Evolutionary conservation across 2,888 invertebrate species (phyloP), one percentile per base, ranked within the genome.

Genomic region (Trichopoda pennipes): DNA sequence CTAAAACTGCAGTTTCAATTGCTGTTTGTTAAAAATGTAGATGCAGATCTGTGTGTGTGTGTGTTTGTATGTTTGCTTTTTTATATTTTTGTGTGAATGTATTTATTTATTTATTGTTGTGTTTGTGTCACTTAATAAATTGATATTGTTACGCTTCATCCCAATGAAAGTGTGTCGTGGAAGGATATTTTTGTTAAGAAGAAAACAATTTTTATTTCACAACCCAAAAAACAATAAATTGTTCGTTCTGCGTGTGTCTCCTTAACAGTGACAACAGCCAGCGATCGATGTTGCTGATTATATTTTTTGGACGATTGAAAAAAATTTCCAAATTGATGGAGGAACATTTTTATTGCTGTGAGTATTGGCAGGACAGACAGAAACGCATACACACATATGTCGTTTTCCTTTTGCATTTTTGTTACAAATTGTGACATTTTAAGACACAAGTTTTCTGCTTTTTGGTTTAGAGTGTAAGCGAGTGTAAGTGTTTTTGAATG

Each of bases 51-150:
- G 10, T 58, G 12, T 61, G 66, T 53, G 35, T 17, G 47, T 35
- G 56, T 58, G 17, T 53, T 61, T 28, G 8, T 28, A 28, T 28
- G 28, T 28, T 2, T 6, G 8, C 6, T 7, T 38, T 38, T 38
- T 38, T 38, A 38, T 38, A 38, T 38, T 38, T 12, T 38, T 12
- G 38, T 38, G 38, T 38, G 38, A 38, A 38, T 38, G 35, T 8
- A 35, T 8, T 28, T 8, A 2, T 38, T 38, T 12, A 49, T 74
- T 72, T 72, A 63, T 61, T 76, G 51, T 75, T 68, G 49, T 75
- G 74, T 66, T 76, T 69, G 68, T 80, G 76, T 53, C 75, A 77
- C 73, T 80, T 72, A 70, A 80, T 83, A 83, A 80, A 80, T 83
- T 83, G 76, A 77, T 73, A 83, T 74, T 77, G 73, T 82, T 75